Percentiles rank a stretch among this genome's conserved stretches.
Conservation (phyloP, 2,797 vertebrate genomes). For the Eupleurogrammus muticus region DNA sequence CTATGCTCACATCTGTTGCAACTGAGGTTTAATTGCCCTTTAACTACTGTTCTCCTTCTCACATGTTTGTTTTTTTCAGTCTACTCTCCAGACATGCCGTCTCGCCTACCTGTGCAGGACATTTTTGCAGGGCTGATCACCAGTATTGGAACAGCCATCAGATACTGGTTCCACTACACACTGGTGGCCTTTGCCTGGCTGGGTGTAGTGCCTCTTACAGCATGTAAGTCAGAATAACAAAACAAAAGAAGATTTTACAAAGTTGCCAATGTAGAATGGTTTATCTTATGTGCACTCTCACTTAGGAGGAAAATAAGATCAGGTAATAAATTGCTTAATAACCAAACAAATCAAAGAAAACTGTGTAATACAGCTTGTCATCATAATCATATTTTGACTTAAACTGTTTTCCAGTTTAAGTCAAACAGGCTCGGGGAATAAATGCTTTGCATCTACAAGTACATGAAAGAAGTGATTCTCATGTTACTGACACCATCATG, state of each 20-base stretch:
- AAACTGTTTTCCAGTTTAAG: no score
- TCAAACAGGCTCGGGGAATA: no score
- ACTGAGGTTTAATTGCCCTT: constrained; percentile 47
- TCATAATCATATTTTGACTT: no score
- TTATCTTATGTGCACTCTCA: not conserved
- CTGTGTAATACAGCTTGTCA: no score
- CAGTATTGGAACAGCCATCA: constrained; percentile 97
- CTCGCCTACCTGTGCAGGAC: constrained; percentile 95
- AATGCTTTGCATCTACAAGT: not conserved
- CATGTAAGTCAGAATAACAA: constrained; percentile 85
- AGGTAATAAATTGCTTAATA: no score
- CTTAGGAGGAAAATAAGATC: no score
- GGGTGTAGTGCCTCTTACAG: constrained; percentile 97
- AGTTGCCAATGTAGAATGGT: not conserved
- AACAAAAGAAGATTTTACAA: not conserved
- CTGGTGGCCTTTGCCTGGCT: constrained; percentile 99
- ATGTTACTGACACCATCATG: not conserved
- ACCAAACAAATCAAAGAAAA: no score
- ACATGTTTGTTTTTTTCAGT: constrained; percentile 75
- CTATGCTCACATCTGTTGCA: not conserved
- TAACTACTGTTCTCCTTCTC: constrained; percentile 45
- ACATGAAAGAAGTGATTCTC: not conserved
- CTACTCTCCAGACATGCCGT: constrained; percentile 99
- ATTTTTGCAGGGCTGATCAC: constrained; percentile 97
- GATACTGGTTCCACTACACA: constrained; percentile 99